A percentile compares a stretch with the other conserved stretches of the same genome.
Conservation (phyloP, 2,888 invertebrate genomes). For the Mechanitis messenoides region DNA sequence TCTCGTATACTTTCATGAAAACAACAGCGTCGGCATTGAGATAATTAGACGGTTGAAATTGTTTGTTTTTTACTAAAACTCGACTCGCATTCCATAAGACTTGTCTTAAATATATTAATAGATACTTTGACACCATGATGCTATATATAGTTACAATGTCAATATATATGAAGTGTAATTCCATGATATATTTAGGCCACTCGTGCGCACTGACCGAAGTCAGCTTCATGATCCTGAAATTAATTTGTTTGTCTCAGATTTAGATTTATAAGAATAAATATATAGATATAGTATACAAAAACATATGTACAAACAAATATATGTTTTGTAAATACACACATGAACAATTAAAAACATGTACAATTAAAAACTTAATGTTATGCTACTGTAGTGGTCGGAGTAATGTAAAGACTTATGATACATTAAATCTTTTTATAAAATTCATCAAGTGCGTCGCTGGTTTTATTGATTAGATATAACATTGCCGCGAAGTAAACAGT, state of each 20-base stretch:
- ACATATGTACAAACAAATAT: too few species aligned
- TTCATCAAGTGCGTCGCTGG: conserved; percentile 9
- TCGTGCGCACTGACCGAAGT: conserved; percentile 29
- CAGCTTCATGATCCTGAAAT: conserved; percentile 32
- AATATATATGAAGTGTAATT: conserved; percentile 30
- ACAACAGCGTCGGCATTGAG: neutral
- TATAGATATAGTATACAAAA: neutral
- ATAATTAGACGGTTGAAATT: neutral
- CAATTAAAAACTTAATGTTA: neutral
- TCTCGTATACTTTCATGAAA: neutral
- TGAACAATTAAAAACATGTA: neutral
- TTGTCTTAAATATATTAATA: conserved; percentile 2
- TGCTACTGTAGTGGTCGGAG: neutral
- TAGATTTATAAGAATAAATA: too few species aligned
- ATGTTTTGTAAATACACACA: too few species aligned
- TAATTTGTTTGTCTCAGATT: conserved; percentile 42
- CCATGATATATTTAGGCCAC: conserved; percentile 47
- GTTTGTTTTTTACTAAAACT: neutral
- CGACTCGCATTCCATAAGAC: conserved; percentile 1
- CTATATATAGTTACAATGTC: neutral
- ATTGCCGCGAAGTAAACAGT: conserved; percentile 22
- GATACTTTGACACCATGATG: neutral
- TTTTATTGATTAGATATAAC: conserved; percentile 31
- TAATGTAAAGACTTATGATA: conserved; percentile 21
- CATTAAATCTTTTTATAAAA: conserved; percentile 10